Evolutionary conservation across 2,797 vertebrate species (phyloP).

Genomic region (Dallia pectoralis): DNA sequence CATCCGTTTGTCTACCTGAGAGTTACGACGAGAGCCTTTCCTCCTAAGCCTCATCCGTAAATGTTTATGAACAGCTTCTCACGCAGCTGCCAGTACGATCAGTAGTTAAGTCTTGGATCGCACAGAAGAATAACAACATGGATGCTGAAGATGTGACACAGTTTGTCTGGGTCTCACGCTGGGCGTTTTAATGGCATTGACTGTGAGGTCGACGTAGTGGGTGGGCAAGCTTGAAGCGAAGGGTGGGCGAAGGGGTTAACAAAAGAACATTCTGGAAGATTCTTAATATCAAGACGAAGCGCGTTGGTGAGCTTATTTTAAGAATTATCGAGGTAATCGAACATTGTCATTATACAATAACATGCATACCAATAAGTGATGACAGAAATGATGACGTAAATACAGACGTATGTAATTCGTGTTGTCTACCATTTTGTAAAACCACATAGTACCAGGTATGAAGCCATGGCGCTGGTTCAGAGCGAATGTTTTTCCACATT

Average conservation of each 20-base stretch:
- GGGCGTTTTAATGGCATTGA: slow-evolving; percentile 52
- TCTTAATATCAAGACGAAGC: slow-evolving; percentile 76
- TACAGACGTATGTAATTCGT: slow-evolving; percentile 31
- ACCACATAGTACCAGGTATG: slow-evolving; percentile 21
- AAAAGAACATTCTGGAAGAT: slow-evolving; percentile 85
- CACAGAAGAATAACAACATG: slow-evolving; percentile 65
- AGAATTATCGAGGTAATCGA: slow-evolving; percentile 53
- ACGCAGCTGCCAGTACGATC: slow-evolving; percentile 40
- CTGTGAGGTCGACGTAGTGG: slow-evolving; percentile 45
- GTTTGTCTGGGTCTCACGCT: slow-evolving; percentile 67
- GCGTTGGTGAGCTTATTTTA: slow-evolving; percentile 52
- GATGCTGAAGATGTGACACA: slow-evolving; percentile 79
- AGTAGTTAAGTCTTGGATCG: slow-evolving; percentile 57
- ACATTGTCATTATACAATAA: slow-evolving; percentile 16
- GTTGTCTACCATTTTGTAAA: slow-evolving; percentile 6
- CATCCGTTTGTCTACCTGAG: slow-evolving; percentile 70
- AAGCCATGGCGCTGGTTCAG: slow-evolving; percentile 41
- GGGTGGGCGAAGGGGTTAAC: slow-evolving; percentile 82
- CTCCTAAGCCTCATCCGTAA: slow-evolving; percentile 68
- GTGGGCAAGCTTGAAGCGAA: slow-evolving; percentile 64
- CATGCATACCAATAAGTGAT: background rate
- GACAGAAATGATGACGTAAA: slow-evolving; percentile 21
- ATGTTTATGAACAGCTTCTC: slow-evolving; percentile 58
- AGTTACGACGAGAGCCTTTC: slow-evolving; percentile 67
- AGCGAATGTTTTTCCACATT: slow-evolving; percentile 8